Base-by-base conservation (phyloP, 1,140 invertebrate genomes). In the Cepaea nemoralis region DNA sequence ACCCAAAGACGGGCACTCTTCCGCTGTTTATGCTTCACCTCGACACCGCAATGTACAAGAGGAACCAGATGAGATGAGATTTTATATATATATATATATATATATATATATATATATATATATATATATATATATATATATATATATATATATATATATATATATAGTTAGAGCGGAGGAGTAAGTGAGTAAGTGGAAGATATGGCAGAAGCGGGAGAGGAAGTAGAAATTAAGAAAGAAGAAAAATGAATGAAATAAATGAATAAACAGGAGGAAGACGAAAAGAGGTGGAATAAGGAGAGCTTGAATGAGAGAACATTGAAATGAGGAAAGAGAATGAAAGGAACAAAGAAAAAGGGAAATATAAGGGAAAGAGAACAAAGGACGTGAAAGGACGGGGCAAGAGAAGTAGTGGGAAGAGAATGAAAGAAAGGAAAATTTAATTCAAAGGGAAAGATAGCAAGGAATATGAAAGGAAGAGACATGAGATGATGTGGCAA, bases 261-360 rank as follows among this genome's bases (percentile, higher is more conserved):
- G 33, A 59, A 39, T n/a, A 37, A 63, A 35, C 55, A 50, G 63
- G 55, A 77, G 75, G 63, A 50, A 59, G 55, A 63, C 14, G 35
- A 48, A 77, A 42, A 40, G 66, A 70, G 81, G 70, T 10, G 35
- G 33, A 59, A 31, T 16, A 37, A 77, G 75, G 40, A 31, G 37
- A 12, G 48, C 22, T 59, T 16, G 31, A 31, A 35, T 27, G 63
- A 27, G 31, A 48, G 31, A 48, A 37, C 45, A 39, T 48, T 40
- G 71, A 42, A 48, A 67, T 59, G 66, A 71, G 48, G 63, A 67
- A 71, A 75, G 70, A 67, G 73, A 42, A 74, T 70, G 45, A 50
- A 63, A 35, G 66, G 40, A 24, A 55, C 27, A 40, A 31, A 45
- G 39, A 40, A 27, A 48, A 14, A 74, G 71, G n/a, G 37, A 33